A percentile compares a stretch with the other conserved stretches of the same genome.
phyloP scores from a whole-genome alignment of 2,888 invertebrate species.

The Galeopsomyia nigrocyanea region DNA sequence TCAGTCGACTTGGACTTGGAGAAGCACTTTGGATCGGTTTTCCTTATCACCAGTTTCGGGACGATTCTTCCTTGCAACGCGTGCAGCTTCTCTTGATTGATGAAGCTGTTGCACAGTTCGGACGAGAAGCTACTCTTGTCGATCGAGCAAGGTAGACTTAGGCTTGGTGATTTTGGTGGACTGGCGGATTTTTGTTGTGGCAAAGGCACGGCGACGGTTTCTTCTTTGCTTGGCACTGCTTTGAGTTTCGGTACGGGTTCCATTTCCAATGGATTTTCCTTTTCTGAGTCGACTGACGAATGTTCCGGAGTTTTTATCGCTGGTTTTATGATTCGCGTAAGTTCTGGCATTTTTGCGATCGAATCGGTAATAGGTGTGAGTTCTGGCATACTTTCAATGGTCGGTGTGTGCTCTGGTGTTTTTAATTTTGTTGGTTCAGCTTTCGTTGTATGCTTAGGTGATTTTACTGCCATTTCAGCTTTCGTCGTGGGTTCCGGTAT shows the following conservation, averaged over 20 bases:
- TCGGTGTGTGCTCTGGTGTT: too few species aligned
- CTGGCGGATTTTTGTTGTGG: conserved; percentile 12
- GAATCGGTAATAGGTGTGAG: neutral
- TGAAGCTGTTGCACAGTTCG: conserved; percentile 40
- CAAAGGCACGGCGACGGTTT: neutral
- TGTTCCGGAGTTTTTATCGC: conserved; percentile 15
- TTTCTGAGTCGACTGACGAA: conserved; percentile 12
- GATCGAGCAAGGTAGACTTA: conserved; percentile 38
- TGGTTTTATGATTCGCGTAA: conserved; percentile 27
- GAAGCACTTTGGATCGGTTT: conserved; percentile 55
- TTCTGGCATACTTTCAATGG: too few species aligned
- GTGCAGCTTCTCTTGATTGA: conserved; percentile 39
- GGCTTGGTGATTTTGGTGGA: conserved; percentile 6
- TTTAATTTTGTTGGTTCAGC: too few species aligned
- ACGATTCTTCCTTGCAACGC: conserved; percentile 49
- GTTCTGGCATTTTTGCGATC: conserved; percentile 14
- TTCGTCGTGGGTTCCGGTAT: neutral
- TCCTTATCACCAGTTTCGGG: conserved; percentile 60
- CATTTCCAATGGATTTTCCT: conserved; percentile 2
- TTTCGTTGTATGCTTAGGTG: too few species aligned
- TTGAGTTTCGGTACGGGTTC: neutral
- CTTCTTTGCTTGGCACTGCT: neutral
- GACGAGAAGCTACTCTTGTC: conserved; percentile 40
- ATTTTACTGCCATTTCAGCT: too few species aligned
- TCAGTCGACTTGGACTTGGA: conserved; percentile 49